Conservation (phyloP, 2,113 vertebrate genomes). For the Erythrocebus patas region DNA sequence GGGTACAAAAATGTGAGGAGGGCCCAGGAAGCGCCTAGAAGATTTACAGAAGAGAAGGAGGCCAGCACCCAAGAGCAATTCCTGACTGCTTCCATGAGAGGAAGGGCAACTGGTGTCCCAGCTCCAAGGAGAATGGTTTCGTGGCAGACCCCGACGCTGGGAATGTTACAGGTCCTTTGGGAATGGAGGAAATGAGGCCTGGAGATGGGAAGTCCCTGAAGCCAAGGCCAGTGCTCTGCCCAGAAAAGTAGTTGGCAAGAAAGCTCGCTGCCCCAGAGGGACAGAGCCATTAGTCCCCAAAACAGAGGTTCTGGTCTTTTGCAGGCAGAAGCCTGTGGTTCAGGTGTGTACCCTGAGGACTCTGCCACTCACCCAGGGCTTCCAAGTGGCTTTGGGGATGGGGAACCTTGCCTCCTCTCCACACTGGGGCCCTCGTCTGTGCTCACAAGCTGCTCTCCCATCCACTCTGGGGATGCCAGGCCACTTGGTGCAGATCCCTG, state of each 20-base stretch:
- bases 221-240: neutral
- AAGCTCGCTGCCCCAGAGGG: rapidly evolving
- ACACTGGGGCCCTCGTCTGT: rapidly evolving
- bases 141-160: neutral
- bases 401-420: neutral
- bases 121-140: neutral
- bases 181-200: neutral
- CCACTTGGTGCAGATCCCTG: neutral
- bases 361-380: neutral
- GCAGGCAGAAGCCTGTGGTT: neutral
- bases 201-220: neutral
- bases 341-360: neutral
- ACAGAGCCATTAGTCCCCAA: neutral
- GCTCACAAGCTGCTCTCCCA: neutral
- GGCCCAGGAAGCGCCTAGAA: neutral
- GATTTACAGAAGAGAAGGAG: neutral
- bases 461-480: neutral
- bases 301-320: neutral
- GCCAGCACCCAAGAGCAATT: neutral
- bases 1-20: neutral
- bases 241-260: neutral
- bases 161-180: neutral
- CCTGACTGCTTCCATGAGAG: neutral
- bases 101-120: neutral
- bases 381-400: neutral